Percentiles rank a stretch among this genome's conserved stretches.
Evolutionary conservation across 2,797 vertebrate genomes (phyloP).

Genomic region (Micrastur ruficollis): DNA sequence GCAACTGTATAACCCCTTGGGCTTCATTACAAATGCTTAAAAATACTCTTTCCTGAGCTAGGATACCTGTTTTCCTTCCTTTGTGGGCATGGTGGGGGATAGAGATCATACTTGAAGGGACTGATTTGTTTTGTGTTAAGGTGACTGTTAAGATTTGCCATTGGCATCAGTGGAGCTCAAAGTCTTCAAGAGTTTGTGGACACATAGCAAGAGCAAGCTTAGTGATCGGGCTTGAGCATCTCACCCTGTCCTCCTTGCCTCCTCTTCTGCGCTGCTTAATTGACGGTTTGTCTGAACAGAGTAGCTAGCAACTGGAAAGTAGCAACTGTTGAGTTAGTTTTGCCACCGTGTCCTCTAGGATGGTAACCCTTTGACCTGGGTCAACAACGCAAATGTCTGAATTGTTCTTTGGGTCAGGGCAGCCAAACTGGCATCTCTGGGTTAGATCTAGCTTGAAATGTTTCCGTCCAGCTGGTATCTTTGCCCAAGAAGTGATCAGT

Average conservation of each 20-base stretch:
- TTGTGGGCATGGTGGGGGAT: neutral
- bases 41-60: neutral
- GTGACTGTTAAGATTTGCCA: neutral
- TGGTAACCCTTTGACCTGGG: neutral
- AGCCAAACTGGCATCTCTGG: neutral
- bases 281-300: fast-evolving
- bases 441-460: neutral
- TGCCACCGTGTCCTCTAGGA: neutral
- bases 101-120: neutral
- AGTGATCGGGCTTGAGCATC: neutral
- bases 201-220: neutral
- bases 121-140: neutral
- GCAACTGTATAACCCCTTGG: neutral
- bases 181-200: neutral
- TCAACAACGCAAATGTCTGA: neutral
- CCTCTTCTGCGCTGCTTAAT: neutral
- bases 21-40: neutral
- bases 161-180: neutral
- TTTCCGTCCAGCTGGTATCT: neutral
- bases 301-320: neutral
- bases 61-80: neutral
- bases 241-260: neutral
- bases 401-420: neutral
- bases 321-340: neutral
- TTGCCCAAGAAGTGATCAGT: neutral